Evolutionary conservation across 2,797 vertebrate species (phyloP), one percentile per base, ranked within the genome.

Genomic region (Sebastes trivittatus): DNA sequence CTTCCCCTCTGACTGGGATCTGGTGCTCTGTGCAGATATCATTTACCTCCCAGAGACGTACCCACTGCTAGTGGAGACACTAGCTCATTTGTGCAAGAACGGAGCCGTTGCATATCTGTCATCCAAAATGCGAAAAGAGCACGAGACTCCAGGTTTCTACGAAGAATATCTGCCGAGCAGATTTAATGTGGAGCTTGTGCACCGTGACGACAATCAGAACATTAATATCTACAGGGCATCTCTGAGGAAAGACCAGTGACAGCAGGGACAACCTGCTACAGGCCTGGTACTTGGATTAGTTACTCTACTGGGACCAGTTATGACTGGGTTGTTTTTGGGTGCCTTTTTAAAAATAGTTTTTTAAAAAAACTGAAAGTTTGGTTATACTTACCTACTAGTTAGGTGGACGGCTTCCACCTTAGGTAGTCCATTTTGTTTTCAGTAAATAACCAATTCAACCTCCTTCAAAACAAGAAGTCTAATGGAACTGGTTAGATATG

Each of bases 21-120:
- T 97, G 82, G 95, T 97, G 27, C 87, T 98, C 36, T 95, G 97
- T 16, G 95, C 97, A 4, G 97, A 98, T 83, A 96, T 97, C 1
- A 89, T 97, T 49, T 98, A 97, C 80, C 88, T 95, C 66, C 93
- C 96, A 16, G 91, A 96, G 16, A 96, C 95, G 1, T 97, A 95
- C 74, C 90, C 95, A 0, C 91, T 93, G 54, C 93, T 98, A 1
- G 56, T 97, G 75, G 92, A 96, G 59, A 97, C 97, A 0, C 94
- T 98, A 7, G 91, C 52, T 75, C 95, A 97, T 70, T 83, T 98
- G 75, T 95, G 96, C 27, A 88, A 90, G 61, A 87, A 89, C 0
- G 93, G 87, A 0, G 94, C 95, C 1, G 75, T 90, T 70, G 91
- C 90, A 9, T 96, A 96, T 70, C 92, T 97, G 22, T 96, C 96